Base-by-base conservation (phyloP, 2,888 invertebrate species). In the Trissolcus japonicus region DNA sequence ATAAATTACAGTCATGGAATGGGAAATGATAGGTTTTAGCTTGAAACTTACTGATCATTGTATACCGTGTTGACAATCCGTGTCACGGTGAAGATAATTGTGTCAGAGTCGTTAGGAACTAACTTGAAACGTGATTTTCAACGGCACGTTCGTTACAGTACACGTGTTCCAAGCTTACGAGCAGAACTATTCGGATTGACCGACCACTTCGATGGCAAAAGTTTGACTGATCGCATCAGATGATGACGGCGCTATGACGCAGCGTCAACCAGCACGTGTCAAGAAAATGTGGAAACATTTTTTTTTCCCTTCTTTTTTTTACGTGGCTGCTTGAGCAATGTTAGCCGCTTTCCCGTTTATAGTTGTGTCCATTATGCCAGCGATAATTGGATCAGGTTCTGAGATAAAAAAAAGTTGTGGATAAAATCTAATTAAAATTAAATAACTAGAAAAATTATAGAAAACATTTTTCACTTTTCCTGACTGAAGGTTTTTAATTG, bases 171-270 rank as follows among this genome's bases (percentile, higher is more conserved):
- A 29, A 51, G 51, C 53, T 56, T 35, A 14, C 40, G 40, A 67
- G 59, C 59, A 48, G 53, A 59, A 74, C 40, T 56, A 50, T 59
- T 59, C 41, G 25, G 48, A 63, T 62, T 68, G 68, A 68, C 75
- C 56, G 62, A 68, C 53, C 50, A 29, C 59, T 63, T 54, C 59
- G 59, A 63, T 40, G 59, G 51, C 55, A 48, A 63, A 68, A 53
- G 75, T 68, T 68, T 68, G n/a, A 75, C 75, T 75, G 75, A 59
- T 63, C 67, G 50, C 43, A 48, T 65, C 66, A 74, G 63, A 68
- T 59, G 68, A 56, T 55, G 68, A 41, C 63, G 62, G 35, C 62
- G 56, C 14, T 63, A 54, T 74, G 68, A 75, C 75, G 63, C 40
- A 75, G 63, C 63, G 59, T 29, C 57, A 68, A 63, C 51, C 59